Conservation (phyloP, 2,113 vertebrate species). For the Tautogolabrus adspersus region DNA sequence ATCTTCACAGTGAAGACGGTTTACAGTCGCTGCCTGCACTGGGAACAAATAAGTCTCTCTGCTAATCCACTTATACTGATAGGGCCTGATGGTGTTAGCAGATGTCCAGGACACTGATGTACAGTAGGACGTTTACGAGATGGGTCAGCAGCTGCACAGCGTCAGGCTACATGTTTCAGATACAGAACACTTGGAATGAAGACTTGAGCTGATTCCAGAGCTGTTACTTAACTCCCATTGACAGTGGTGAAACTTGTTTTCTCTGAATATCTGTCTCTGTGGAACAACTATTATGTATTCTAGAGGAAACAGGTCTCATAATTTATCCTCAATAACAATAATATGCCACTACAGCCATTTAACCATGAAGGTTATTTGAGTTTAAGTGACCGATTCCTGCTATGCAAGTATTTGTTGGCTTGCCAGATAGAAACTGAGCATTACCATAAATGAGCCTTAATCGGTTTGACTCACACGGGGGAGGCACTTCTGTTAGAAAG, state of each 20-base stretch:
- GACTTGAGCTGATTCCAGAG: conserved; percentile 46
- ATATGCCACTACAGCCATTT: not conserved
- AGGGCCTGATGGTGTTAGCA: conserved; percentile 55
- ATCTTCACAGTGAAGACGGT: conserved; percentile 21
- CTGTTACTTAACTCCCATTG: conserved; percentile 50
- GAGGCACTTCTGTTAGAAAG: not conserved
- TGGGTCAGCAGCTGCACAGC: conserved; percentile 53
- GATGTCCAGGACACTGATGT: conserved; percentile 65
- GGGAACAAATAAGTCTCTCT: conserved; percentile 61
- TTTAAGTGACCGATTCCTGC: not conserved
- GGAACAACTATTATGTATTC: conserved; percentile 13
- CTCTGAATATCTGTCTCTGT: conserved; percentile 16
- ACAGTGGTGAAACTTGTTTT: conserved; percentile 44
- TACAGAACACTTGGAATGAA: conserved; percentile 42
- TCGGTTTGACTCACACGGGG: conserved; percentile 8
- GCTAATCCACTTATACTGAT: conserved; percentile 67
- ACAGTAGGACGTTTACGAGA: conserved; percentile 61
- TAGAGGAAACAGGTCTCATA: conserved; percentile 4
- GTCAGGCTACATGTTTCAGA: conserved; percentile 32
- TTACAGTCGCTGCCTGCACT: conserved; percentile 25
- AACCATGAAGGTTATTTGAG: not conserved
- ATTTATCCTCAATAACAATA: conserved; percentile 13
- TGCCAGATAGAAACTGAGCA: not conserved
- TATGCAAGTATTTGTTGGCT: not conserved
- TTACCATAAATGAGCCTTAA: not conserved